Base-by-base conservation (phyloP, 2,797 vertebrate genomes). In the Pseudocheirus occidentalis region DNA sequence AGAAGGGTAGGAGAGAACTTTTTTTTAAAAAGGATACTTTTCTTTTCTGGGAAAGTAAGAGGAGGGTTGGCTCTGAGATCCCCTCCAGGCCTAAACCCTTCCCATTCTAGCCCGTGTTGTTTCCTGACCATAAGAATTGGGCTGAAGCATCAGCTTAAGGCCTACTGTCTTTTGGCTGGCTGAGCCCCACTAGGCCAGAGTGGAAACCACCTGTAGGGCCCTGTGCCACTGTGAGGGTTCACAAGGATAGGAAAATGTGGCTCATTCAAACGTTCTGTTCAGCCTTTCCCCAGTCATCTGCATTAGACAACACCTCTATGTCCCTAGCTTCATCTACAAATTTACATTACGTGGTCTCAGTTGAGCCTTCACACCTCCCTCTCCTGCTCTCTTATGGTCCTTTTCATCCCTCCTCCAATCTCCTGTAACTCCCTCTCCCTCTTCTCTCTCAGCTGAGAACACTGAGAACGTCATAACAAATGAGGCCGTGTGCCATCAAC, bases 281-380 rank as follows among this genome's bases (percentile, higher is more conserved):
- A 90, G 94, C 29, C 54, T 55, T 92, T 94, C 94, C 96, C 59
- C 59, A 62, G 92, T 95, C 93, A 91, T 93, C 94, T 95, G 66
- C 21, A 40, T 40, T 24, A 21, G n/a, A 81, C 16, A 81, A 81
- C n/a, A 81, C 18, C 9, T 24, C n/a, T 40, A 0, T 40, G n/a
- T 9, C 66, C 16, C 5, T 10, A 10, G n/a, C n/a, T 24, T 10
- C 6, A 81, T 10, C 18, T 81, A 40, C n/a, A 81, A 81, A 81
- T 40, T 46, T 9, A 40, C 3, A 2, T 46, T 40, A 40, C 6
- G 1, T 4, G n/a, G 66, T n/a, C 18, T 81, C n/a, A 40, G 3
- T 2, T 81, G 24, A 27, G 21, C 40, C 73, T 40, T 87, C 40
- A 27, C 21, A 14, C 66, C 31, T 4, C 4, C 21, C 11, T 34